A percentile compares a stretch with the other conserved stretches of the same genome.
Conservation (phyloP, 2,113 vertebrate genomes). For the Callionymus lyra region DNA sequence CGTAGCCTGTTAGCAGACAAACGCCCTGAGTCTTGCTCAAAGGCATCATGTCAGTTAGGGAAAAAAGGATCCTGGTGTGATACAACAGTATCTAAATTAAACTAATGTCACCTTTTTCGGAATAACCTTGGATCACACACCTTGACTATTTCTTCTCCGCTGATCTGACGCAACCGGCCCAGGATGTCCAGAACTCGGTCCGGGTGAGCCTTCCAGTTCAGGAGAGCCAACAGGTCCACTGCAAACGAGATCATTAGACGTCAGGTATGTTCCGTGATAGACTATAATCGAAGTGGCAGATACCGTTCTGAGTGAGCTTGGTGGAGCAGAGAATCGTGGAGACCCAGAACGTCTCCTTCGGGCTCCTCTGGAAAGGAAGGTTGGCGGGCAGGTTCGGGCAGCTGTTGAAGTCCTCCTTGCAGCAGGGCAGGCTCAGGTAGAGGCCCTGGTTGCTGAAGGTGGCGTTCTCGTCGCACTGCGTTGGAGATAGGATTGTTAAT, state of each 20-base stretch:
- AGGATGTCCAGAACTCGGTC: slow-evolving; percentile 90
- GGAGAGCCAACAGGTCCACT: slow-evolving; percentile 87
- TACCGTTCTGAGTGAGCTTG: slow-evolving; percentile 95
- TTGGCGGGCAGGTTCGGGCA: slow-evolving; percentile 86
- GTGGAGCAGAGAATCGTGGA: slow-evolving; percentile 91
- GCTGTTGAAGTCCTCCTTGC: slow-evolving; percentile 89
- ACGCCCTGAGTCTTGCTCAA: too few species aligned
- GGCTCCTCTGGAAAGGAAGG: slow-evolving; percentile 90
- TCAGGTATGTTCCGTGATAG: background rate
- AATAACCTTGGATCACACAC: slow-evolving; percentile 41
- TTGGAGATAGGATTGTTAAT: background rate
- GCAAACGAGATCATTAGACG: slow-evolving; percentile 12
- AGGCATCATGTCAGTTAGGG: too few species aligned
- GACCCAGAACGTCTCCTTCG: slow-evolving; percentile 90
- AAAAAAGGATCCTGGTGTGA: too few species aligned
- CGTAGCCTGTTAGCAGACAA: too few species aligned
- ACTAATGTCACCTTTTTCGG: too few species aligned
- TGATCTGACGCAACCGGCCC: slow-evolving; percentile 84
- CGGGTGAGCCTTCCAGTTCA: slow-evolving; percentile 94
- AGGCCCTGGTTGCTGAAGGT: slow-evolving; percentile 92
- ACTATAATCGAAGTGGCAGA: background rate
- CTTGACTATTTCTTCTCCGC: slow-evolving; percentile 92
- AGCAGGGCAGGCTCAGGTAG: slow-evolving; percentile 91
- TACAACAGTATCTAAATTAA: too few species aligned
- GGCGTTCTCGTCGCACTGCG: slow-evolving; percentile 89